Conservation (phyloP, 2,113 vertebrate species). For the Ophiodon elongatus region DNA sequence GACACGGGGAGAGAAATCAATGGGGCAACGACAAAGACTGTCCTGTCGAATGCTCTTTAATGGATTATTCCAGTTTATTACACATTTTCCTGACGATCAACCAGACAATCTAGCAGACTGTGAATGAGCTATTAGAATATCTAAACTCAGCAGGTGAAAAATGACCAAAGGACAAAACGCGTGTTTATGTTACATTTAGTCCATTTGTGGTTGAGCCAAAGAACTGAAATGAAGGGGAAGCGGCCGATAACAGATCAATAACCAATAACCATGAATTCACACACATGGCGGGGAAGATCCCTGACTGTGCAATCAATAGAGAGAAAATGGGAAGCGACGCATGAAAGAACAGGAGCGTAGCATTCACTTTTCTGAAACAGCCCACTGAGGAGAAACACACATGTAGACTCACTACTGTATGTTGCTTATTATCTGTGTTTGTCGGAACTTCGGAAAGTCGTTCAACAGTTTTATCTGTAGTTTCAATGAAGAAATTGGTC, state of each 20-base stretch:
- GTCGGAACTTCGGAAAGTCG: neutral
- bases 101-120: neutral
- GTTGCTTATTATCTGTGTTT: neutral
- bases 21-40: neutral
- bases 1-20: conserved; percentile 1
- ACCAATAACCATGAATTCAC: conserved; percentile 40
- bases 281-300: conserved; percentile 9
- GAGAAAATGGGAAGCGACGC: conserved; percentile 18
- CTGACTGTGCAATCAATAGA: conserved; percentile 27
- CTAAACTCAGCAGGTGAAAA: neutral
- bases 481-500: neutral
- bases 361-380: neutral
- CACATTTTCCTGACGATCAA: neutral
- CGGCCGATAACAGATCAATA: conserved; percentile 38
- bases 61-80: neutral
- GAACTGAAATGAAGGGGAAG: conserved; percentile 3
- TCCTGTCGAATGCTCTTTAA: neutral
- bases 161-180: neutral
- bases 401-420: neutral
- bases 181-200: conserved; percentile 8
- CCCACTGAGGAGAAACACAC: conserved; percentile 7
- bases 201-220: conserved; percentile 8
- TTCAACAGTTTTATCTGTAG: neutral
- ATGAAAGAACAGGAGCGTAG: neutral
- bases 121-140: neutral